phyloP scores from a whole-genome alignment of 2,797 vertebrate species.

The Intellagama lesueurii region DNA sequence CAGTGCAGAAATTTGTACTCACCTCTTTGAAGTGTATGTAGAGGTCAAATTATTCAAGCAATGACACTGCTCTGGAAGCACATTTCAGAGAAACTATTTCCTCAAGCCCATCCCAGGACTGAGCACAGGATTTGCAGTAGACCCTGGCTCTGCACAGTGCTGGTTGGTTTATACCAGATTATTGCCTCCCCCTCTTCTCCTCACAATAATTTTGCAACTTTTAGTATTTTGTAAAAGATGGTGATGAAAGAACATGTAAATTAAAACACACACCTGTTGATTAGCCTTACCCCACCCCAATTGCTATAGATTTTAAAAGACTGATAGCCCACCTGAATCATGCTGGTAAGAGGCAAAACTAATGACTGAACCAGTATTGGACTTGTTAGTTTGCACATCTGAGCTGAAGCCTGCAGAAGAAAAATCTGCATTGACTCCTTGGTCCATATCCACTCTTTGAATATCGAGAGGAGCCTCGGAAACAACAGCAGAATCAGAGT shows the following conservation, averaged over 20 bases:
- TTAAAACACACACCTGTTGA: not conserved
- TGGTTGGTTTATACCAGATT: not conserved
- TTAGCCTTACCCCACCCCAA: not conserved
- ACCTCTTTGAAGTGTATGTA: not conserved
- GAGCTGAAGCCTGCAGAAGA: not conserved
- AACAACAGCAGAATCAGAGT: not conserved
- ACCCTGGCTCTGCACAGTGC: not conserved
- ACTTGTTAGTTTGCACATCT: not conserved
- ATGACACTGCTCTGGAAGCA: not conserved
- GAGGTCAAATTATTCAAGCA: not conserved
- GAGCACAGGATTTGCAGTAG: not conserved
- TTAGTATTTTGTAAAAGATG: not conserved
- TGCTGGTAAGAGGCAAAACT: not conserved
- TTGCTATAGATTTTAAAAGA: not conserved
- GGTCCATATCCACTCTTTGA: not conserved
- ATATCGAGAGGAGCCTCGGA: not conserved
- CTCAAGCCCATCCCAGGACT: not conserved
- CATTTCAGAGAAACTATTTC: not conserved
- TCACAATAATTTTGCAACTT: not conserved
- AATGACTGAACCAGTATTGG: not conserved
- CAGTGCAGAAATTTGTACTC: not conserved
- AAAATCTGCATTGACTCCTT: not conserved
- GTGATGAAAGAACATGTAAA: not conserved
- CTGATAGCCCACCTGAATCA: not conserved
- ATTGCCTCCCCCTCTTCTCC: not conserved